Evolutionary conservation across 2,113 vertebrate species (phyloP), one percentile per base, ranked within the genome.

Genomic region (Sclerurus mexicanus): DNA sequence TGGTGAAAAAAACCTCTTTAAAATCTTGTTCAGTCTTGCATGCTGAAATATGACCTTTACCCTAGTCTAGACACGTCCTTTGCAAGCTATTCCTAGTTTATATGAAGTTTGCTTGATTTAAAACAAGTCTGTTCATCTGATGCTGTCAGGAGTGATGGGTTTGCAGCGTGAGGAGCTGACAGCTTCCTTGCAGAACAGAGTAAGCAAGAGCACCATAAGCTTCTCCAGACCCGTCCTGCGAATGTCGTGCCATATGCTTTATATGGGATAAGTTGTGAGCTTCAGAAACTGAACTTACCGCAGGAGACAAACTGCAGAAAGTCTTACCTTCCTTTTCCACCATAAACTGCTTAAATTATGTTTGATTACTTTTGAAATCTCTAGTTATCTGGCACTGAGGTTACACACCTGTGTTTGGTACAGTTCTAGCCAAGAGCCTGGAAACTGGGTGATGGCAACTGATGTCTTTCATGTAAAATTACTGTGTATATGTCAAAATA

Each of bases 1-100:
- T 74, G 75, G 72, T 73, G 75, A 74, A 90, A 46, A 46, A 87
- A 73, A 97, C 73, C 56, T 88, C 82, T 84, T 90, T 49, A 33
- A 87, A 90, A 60, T 81, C 92, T 30, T 88, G 56, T 81, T 93
- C 90, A 60, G 75, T 78, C 76, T 93, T 86, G 80, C 76, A 39
- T 50, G 75, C 72, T 93, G 80, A 85, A 90, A 58, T 72, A 67
- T 31, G 67, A 91, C 82, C 88, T 89, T 91, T 89, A 67, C 75
- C 72, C 78, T 77, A 88, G 95, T 95, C 95, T 90, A 95, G 95
- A 94, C 83, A 49, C 67, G 85, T 83, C 73, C 88, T 94, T 80
- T 93, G 67, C 94, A 96, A 90, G 90, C 44, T 91, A 74, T 87
- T 94, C 81, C 92, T 90, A 77, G 85, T 93, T 95, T 88, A 81